These are phyloP conservation scores for Brachypalpus laphriformis DNA, from an alignment of 2,888 invertebrate genomes.

Conservation along the genomic window DNA sequence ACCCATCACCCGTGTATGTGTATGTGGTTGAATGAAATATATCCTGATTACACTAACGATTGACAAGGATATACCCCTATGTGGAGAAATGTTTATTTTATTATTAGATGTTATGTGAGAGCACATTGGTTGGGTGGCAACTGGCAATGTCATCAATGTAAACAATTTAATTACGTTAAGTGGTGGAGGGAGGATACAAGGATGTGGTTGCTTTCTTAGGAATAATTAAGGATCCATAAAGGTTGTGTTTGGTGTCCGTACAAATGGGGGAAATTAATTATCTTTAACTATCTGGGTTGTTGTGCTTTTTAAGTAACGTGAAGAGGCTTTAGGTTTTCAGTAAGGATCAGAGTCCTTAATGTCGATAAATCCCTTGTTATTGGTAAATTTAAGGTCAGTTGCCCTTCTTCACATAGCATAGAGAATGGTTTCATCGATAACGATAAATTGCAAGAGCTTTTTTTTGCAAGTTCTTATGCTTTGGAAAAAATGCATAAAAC, in stretches of 20 bases:
- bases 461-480: no score
- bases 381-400: no score
- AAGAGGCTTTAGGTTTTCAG: neutral
- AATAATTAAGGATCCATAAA: neutral
- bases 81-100: neutral
- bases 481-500: no score
- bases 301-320: neutral
- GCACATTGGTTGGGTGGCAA: neutral
- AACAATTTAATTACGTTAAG: slow-evolving; percentile 53
- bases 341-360: no score
- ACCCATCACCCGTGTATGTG: neutral
- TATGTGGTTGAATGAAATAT: neutral
- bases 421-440: no score
- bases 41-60: slow-evolving; percentile 18
- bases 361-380: no score
- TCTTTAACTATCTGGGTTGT: neutral
- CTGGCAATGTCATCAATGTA: neutral
- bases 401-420: no score
- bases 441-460: no score
- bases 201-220: neutral
- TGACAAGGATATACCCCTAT: slow-evolving; percentile 6
- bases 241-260: neutral
- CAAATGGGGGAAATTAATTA: neutral
- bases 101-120: slow-evolving; percentile 4
- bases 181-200: neutral